Conservation (phyloP, 2,797 vertebrate species). For the Margarornis squamiger region DNA sequence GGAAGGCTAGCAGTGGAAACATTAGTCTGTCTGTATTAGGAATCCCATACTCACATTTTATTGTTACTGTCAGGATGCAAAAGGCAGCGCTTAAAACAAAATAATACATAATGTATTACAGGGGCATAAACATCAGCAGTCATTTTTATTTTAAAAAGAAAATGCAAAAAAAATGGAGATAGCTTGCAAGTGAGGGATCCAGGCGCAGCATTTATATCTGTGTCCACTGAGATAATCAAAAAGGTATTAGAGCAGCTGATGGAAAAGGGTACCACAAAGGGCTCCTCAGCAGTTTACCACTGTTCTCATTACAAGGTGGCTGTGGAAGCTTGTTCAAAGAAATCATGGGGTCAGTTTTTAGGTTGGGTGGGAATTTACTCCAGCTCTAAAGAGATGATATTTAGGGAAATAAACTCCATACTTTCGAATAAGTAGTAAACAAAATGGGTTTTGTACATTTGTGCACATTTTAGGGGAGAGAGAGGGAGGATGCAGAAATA, state of each 20-base stretch:
- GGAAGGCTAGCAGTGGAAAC: conserved; percentile 83
- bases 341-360: neutral
- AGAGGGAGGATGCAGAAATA: neutral
- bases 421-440: neutral
- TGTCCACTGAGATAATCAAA: conserved; percentile 72
- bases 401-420: neutral
- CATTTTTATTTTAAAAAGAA: conserved; percentile 94
- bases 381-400: neutral
- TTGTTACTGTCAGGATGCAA: conserved; percentile 99
- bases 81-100: conserved; percentile 98
- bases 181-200: conserved; percentile 59
- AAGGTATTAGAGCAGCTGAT: conserved; percentile 71
- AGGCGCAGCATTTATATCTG: conserved; percentile 62
- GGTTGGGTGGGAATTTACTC: neutral
- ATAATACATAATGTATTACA: conserved; percentile 99
- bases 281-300: conserved; percentile 61
- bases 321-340: neutral
- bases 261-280: conserved; percentile 54
- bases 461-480: neutral
- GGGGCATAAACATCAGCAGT: conserved; percentile 92
- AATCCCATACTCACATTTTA: conserved; percentile 99
- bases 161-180: conserved; percentile 80
- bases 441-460: neutral
- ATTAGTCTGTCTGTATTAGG: conserved; percentile 99
- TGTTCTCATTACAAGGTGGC: neutral